A percentile compares a stretch with the other conserved stretches of the same genome.
Evolutionary conservation across 2,113 vertebrate genomes (phyloP).

Genomic region (Prionailurus viverrinus): DNA sequence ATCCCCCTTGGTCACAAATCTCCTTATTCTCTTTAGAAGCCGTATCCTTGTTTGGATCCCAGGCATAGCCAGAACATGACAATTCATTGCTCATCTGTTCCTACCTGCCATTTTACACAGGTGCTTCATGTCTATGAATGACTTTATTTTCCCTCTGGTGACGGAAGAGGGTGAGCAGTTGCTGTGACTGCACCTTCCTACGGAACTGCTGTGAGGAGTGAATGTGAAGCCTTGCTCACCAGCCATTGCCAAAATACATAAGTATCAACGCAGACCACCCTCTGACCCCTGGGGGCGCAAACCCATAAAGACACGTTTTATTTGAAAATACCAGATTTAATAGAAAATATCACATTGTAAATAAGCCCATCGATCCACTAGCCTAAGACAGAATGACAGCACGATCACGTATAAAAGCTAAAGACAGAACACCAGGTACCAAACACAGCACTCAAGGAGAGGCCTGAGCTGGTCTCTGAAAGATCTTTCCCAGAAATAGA

Average conservation of each 20-base stretch:
- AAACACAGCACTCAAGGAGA: constrained; percentile 18
- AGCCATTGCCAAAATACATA: background rate
- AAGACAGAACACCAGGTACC: constrained; percentile 6
- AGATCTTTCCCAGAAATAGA: background rate
- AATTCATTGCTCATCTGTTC: background rate
- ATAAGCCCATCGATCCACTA: constrained; percentile 60
- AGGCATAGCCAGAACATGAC: background rate
- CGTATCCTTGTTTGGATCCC: background rate
- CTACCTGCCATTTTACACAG: constrained; percentile 1
- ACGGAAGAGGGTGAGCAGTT: background rate
- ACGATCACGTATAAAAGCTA: constrained; percentile 47
- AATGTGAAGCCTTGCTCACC: background rate
- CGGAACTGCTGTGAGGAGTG: background rate
- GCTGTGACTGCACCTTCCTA: background rate
- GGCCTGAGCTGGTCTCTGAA: constrained; percentile 18
- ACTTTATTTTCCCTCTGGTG: background rate
- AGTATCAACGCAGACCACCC: background rate
- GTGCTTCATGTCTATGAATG: constrained; percentile 19
- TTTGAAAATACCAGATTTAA: constrained; percentile 82
- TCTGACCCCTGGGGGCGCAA: background rate
- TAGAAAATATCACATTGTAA: constrained; percentile 82
- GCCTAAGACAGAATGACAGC: constrained; percentile 57
- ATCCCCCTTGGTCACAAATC: background rate
- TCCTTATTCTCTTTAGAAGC: background rate
- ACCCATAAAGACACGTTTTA: constrained; percentile 54